These are phyloP conservation scores for Sarcophaga bullata DNA, from an alignment of 1,140 invertebrate species.

Conservation along the genomic window DNA sequence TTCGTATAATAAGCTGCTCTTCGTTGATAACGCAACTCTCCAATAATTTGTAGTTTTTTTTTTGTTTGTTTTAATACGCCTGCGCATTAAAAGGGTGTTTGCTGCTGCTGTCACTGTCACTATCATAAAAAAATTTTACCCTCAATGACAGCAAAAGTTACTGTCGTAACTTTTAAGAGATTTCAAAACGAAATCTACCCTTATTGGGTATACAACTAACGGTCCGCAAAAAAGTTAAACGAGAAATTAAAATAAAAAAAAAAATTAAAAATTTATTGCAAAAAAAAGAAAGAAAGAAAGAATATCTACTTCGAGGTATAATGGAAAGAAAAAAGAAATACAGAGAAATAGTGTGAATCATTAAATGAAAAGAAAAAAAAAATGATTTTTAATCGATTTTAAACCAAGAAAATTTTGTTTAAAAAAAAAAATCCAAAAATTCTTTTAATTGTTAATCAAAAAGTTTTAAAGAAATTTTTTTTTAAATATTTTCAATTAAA, in stretches of 20 bases:
- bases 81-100: constrained; percentile 34
- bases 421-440: not conserved
- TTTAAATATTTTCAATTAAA: not conserved
- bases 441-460: not conserved
- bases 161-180: not conserved
- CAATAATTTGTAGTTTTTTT: not conserved
- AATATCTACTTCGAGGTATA: not conserved
- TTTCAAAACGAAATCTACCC: constrained; percentile 38
- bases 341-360: constrained; percentile 32
- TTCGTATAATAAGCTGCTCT: not conserved
- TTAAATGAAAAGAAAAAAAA: not conserved
- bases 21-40: not conserved
- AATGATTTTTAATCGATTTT: constrained; percentile 16
- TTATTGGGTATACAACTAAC: constrained; percentile 38
- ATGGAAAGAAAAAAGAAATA: constrained; percentile 24
- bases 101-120: not conserved
- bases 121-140: constrained; percentile 15
- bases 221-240: not conserved
- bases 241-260: too few relatives aligned
- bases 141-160: constrained; percentile 24
- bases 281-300: too few relatives aligned
- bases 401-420: constrained; percentile 15
- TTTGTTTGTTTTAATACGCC: not conserved
- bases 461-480: not conserved
- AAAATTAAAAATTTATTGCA: too few relatives aligned